These are phyloP conservation scores for Vulpes ferrilata DNA, from an alignment of 2,113 vertebrate genomes.

Conservation along the genomic window DNA sequence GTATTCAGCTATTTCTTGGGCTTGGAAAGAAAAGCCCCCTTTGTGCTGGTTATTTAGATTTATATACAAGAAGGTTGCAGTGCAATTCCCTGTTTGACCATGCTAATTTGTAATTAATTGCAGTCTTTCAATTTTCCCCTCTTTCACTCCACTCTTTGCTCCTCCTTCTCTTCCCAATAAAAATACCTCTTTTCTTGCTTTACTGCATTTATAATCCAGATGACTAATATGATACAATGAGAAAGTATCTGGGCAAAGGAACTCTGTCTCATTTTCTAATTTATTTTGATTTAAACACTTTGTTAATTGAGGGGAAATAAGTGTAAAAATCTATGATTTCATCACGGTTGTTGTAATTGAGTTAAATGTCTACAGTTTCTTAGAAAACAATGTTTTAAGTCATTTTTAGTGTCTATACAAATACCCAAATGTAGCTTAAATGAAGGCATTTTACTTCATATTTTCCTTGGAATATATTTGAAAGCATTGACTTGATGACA, in stretches of 20 bases:
- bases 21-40: slow-evolving; percentile 25
- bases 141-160: background rate
- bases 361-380: background rate
- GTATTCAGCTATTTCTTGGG: background rate
- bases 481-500: background rate
- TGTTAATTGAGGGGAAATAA: background rate
- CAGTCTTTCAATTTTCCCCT: background rate
- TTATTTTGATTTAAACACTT: slow-evolving; percentile 5
- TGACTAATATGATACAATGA: background rate
- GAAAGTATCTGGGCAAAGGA: slow-evolving; percentile 33
- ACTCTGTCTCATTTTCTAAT: slow-evolving; percentile 5
- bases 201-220: background rate
- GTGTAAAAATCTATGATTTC: background rate
- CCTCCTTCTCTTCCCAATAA: background rate
- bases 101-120: background rate
- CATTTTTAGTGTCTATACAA: background rate
- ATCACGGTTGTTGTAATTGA: background rate
- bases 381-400: background rate
- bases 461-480: background rate
- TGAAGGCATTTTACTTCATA: background rate
- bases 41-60: slow-evolving; percentile 14
- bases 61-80: background rate
- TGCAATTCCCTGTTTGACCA: fast-evolving
- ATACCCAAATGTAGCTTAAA: background rate
- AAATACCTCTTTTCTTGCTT: background rate